phyloP scores from a whole-genome alignment of 1,140 invertebrate species.

The Periplaneta americana region DNA sequence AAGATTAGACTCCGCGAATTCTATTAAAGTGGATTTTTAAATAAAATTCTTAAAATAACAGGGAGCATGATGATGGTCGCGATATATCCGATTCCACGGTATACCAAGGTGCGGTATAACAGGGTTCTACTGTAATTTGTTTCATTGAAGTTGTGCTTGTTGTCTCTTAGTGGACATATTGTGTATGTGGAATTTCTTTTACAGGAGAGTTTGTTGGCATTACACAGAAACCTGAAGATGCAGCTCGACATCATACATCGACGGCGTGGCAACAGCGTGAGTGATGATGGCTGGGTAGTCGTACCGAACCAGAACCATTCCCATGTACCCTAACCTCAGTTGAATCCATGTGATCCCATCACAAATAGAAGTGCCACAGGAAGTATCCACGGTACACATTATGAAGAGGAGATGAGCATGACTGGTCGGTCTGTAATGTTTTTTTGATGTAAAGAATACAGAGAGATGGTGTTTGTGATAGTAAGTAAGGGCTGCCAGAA shows the following conservation, averaged over 20 bases:
- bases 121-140: too few relatives aligned
- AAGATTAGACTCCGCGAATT: too few relatives aligned
- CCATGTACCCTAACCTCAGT: not conserved
- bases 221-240: conserved; percentile 8
- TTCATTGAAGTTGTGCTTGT: too few relatives aligned
- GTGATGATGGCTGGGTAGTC: conserved; percentile 12
- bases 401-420: not conserved
- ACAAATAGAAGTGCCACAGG: not conserved
- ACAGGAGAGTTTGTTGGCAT: conserved; percentile 10
- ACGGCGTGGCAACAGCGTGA: not conserved
- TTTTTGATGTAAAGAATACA: not conserved
- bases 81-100: too few relatives aligned
- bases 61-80: too few relatives aligned
- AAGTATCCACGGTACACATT: not conserved
- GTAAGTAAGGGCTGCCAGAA: not conserved
- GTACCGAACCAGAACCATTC: conserved; percentile 2
- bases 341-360: not conserved
- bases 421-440: not conserved
- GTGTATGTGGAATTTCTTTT: not conserved
- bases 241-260: conserved; percentile 9
- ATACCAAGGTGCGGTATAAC: too few relatives aligned
- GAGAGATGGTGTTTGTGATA: not conserved
- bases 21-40: too few relatives aligned
- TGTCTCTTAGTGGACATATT: not conserved
- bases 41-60: too few relatives aligned